Evolutionary conservation across 2,888 invertebrate genomes (phyloP).

Genomic region (Leistus spinibarbis): DNA sequence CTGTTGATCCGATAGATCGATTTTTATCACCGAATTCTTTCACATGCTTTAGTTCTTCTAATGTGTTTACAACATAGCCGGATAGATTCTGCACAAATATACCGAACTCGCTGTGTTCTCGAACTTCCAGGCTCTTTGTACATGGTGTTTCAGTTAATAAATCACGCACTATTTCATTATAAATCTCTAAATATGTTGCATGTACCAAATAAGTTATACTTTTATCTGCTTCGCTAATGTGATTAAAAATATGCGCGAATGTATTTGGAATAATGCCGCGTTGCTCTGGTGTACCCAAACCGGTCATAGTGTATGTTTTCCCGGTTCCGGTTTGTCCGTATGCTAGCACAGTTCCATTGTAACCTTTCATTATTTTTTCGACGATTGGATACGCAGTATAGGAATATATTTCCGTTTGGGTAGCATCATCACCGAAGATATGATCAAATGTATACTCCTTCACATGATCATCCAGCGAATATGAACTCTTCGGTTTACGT

Average conservation of each 20-base stretch:
- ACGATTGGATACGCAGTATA: conserved; percentile 93
- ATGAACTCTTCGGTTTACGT: conserved; percentile 68
- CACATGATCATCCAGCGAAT: conserved; percentile 67
- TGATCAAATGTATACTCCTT: conserved; percentile 90
- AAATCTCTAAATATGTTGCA: conserved; percentile 96
- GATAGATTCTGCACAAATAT: conserved; percentile 96
- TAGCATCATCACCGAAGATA: conserved; percentile 82
- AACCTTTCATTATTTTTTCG: conserved; percentile 90
- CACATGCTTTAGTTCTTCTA: conserved; percentile 91
- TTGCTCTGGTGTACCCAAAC: conserved; percentile 79
- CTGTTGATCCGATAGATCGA: conserved; percentile 83
- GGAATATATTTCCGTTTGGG: conserved; percentile 90
- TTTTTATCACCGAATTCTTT: conserved; percentile 95
- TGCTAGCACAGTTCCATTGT: conserved; percentile 89
- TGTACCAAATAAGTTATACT: conserved; percentile 87
- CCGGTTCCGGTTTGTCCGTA: conserved; percentile 93
- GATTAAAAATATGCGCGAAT: conserved; percentile 96
- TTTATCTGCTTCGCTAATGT: conserved; percentile 83
- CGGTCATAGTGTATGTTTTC: conserved; percentile 98
- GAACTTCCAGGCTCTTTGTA: conserved; percentile 78
- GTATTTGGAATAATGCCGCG: conserved; percentile 96
- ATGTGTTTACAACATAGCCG: conserved; percentile 93
- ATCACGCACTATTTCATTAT: conserved; percentile 96
- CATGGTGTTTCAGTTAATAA: conserved; percentile 70
- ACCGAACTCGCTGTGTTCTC: conserved; percentile 92